Evolutionary conservation across 2,888 invertebrate genomes (phyloP), one percentile per base, ranked within the genome.

Genomic region (Gastrophysa polygoni): DNA sequence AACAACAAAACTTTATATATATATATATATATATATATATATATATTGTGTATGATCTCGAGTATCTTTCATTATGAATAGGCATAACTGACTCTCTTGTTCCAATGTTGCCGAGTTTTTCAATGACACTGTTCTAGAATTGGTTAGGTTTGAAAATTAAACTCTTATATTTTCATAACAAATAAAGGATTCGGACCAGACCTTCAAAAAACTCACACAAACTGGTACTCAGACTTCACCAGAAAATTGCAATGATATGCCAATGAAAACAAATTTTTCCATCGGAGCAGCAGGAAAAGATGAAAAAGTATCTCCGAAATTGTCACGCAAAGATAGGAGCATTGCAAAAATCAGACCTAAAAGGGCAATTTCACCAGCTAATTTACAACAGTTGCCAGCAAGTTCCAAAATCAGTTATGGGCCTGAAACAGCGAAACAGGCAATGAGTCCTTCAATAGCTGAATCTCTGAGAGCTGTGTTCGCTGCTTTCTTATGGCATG

Each of bases 401-500:
- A 79, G 44, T 71, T 81, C 69, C 61, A 84, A 71, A 75, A 80
- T 63, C 65, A 75, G 71, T 63, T 77, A 78, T 50, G 71, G 73
- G 11, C 81, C 87, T 76, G 86, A 87, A 68, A 86, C 89, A 10
- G 85, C 88, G 0, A 93, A 95, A 78, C 88, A 90, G 71, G 97
- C 96, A 0, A 87, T 96, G 78, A 93, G 95, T 68, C 96, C 96
- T 0, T 93, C 95, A 0, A 91, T 96, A 56, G 96, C 95, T 0
- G 96, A 97, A 80, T 92, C 95, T 71, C 82, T 96, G 18, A 84
- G 98, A n/a, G 93, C 96, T 0, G 93, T 96, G 4, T 98, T 98
- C 81, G 97, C 98, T 0, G 96, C 98, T 0, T 90, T 98, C 73
- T 83, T 98, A 1, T 98, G 98, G 97, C 98, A 98, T 78, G 97